Evolutionary conservation across 2,888 invertebrate species (phyloP), one percentile per base, ranked within the genome.

Genomic region (Autographa gamma): DNA sequence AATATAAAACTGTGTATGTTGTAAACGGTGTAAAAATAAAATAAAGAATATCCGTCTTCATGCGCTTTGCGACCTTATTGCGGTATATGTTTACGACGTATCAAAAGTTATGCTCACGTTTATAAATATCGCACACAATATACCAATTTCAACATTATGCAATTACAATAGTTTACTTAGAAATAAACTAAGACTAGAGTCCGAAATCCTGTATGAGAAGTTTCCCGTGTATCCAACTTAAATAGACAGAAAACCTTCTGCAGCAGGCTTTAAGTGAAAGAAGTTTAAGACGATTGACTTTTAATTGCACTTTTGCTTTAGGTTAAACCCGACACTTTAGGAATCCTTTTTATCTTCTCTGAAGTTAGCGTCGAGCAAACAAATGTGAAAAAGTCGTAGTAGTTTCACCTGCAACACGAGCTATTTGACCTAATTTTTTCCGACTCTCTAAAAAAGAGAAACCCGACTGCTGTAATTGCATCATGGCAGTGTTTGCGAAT

Each of bases 231-330:
- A 11, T 38, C 11, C 7, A 48, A 7, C 7, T 48, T 48, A 48
- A n/a, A n/a, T 48, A n/a, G 48, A 48, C 48, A 48, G 48, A 43
- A 14, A 16, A 48, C 0, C n/a, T n/a, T 48, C n/a, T n/a, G 48
- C n/a, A n/a, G 48, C 43, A 34, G 38, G 7, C 48, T 43, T 43
- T 43, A 43, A 14, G n/a, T 16, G 48, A 8, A 43, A 14, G 43
- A 48, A 48, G n/a, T 48, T 48, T 14, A 48, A 48, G 48, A 48
- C 48, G 48, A 48, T 48, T n/a, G 48, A 16, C 48, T 48, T 48
- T 48, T 48, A 48, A 48, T 48, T 48, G 48, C n/a, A 48, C n/a
- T 48, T 38, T n/a, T 16, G 48, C 5, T 48, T 48, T n/a, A 48
- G 48, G n/a, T 48, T 16, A 48, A 48, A 48, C n/a, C n/a, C 48